Evolutionary conservation across 23 tunicate species (phyloP), one percentile per base, ranked within the genome.

Genomic region (Clavelina lepadiformis): DNA sequence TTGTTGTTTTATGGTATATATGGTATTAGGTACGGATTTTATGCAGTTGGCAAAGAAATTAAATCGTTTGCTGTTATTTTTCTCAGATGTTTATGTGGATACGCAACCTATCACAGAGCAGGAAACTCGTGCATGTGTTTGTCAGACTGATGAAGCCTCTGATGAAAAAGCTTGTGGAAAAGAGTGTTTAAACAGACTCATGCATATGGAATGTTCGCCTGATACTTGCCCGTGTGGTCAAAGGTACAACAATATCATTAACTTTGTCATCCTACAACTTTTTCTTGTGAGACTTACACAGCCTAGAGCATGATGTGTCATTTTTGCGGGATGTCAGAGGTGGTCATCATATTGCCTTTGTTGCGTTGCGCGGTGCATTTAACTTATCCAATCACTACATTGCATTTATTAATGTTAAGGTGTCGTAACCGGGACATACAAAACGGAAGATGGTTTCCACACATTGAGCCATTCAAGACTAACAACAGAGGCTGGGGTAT

Each of bases 401-500:
- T n/a, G n/a, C n/a, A n/a, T n/a, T n/a, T n/a, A n/a, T n/a, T n/a
- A n/a, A n/a, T n/a, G 6, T 6, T 11, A 4, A 84, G 93, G 21
- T 84, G 93, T 51, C 30, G 62, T 0, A 84, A 84, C 67, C 60
- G 51, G 13, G 65, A 47, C 0, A 84, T 84, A 25, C 93, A 63
- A 38, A 76, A 70, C 28, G 45, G 44, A 34, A 38, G 54, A 24
- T 70, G 68, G 67, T 75, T 73, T 33, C n/a, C 52, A 6, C 35
- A 51, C 29, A 25, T 84, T 29, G 82, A 84, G 63, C 65, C 75
- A 51, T 76, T 75, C 69, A 58, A 69, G 25, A 84, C 83, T 2
- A 4, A 63, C n/a, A 59, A 76, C 13, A 63, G 81, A 32, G 93
- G 93, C 22, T 84, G 83, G 93, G 93, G 93, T 5, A 35, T 84